These are phyloP conservation scores for Deilephila elpenor DNA, from an alignment of 2,888 invertebrate genomes.

Conservation along the genomic window DNA sequence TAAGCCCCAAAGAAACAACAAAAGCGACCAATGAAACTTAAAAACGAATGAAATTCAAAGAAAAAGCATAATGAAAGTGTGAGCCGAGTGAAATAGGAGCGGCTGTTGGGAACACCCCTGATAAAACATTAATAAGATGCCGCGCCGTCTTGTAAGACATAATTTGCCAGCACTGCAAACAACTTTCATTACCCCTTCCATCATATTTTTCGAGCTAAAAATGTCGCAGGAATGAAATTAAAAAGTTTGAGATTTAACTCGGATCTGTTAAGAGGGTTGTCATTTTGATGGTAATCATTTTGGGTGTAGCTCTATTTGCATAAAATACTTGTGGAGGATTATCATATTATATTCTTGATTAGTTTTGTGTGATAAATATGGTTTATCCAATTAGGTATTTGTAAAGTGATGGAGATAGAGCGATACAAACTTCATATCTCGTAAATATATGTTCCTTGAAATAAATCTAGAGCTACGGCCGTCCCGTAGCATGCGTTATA, in stretches of 20 bases:
- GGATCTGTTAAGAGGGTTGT: background rate
- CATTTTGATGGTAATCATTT: conserved; percentile 3
- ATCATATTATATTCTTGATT: too few species aligned
- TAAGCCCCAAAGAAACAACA: background rate
- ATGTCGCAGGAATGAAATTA: conserved; percentile 21
- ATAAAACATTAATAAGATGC: conserved; percentile 26
- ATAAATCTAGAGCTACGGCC: too few species aligned
- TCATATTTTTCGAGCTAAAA: conserved; percentile 22
- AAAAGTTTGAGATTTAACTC: conserved; percentile 17
- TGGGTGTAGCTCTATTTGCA: background rate
- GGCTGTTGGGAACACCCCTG: background rate
- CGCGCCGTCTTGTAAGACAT: conserved; percentile 19
- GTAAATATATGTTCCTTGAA: too few species aligned
- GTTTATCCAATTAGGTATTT: too few species aligned
- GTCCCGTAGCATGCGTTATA: too few species aligned
- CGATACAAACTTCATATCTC: too few species aligned
- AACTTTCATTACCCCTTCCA: conserved; percentile 16
- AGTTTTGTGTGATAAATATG: too few species aligned
- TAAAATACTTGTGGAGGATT: background rate
- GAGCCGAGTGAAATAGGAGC: conserved; percentile 11
- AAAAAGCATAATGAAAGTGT: conserved; percentile 17
- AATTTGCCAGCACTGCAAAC: conserved; percentile 17
- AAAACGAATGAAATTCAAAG: conserved; percentile 20
- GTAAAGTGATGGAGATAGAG: too few species aligned
- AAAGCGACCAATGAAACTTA: conserved; percentile 18